Base-by-base conservation (phyloP, 2,888 invertebrate species). In the Megamerina dolium region DNA sequence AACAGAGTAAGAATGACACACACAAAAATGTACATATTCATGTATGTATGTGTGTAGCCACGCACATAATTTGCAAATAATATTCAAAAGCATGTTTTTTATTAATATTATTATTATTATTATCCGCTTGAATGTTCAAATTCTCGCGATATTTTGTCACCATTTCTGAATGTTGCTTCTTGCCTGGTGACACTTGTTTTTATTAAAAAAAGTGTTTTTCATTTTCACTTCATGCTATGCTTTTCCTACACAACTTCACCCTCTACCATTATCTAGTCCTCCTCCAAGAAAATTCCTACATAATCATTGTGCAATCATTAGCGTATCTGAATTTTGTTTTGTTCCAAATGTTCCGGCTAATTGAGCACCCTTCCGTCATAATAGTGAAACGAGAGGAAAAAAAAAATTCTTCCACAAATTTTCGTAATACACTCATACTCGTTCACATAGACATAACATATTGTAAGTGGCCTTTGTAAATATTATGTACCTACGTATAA, bases 281-380 rank as follows among this genome's bases (percentile, higher is more conserved):
- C n/a, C n/a, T n/a, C n/a, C n/a, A 34, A 40, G 13, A 29, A 43
- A 48, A 54, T 54, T 48, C 51, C 50, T 34, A 62, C 60, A 60
- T 64, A 62, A 64, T 65, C 64, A 65, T 65, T 65, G 64, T 63
- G 61, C 59, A 63, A 65, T 65, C 65, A 65, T 65, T 65, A 64
- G 57, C 55, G 59, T 53, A 35, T 31, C 37, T 8, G 23, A 50
- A 55, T 56, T 55, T 56, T 57, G 59, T 43, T 38, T 42, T 46
- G 37, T 37, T 45, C 23, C 36, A 33, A 37, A 38, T 42, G 31
- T 45, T 26, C 63, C 63, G 67, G 67, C 68, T 68, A 69, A 69
- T 69, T 69, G 68, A 68, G 55, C 69, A 68, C 69, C 69, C 69
- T 66, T 65, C 63, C 60, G 58, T 48, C 60, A 58, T 57, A 57